Evolutionary conservation across 1,140 invertebrate species (phyloP), one percentile per base, ranked within the genome.

Genomic region (Drosophila tsacasi): DNA sequence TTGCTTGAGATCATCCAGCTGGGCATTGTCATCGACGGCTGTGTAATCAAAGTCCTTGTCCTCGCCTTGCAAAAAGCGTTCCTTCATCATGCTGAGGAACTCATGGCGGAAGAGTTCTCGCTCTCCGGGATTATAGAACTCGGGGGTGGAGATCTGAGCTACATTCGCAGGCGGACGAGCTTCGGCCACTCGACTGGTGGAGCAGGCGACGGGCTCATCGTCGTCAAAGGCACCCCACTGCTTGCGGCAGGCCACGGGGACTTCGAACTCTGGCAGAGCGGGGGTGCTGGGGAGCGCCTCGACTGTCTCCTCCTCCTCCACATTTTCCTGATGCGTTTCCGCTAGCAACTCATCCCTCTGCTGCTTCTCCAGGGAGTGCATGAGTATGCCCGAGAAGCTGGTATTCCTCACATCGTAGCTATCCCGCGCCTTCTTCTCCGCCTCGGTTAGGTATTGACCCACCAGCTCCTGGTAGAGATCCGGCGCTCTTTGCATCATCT

Each of bases 401-500:
- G 94, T 93, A 80, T 95, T 95, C 30, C 94, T 93, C n/a, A 93
- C 94, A 75, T 94, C 94, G 49, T 94, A 93, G 59, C 94, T 94
- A 81, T 97, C 96, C 37, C 96, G 93, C 44, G 94, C 93, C 74
- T 94, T 94, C 57, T 95, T 95, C 93, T 98, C 97, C 49, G 97
- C 95, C 61, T 96, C 95, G 9, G 95, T 96, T 68, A 98, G 92
- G 93, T 97, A 98, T 85, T 96, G 96, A 0, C 97, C 98, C 60
- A 99, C 94, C 61, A 99, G 93, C 83, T 98, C 96, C 59, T 99
- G 97, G 94, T 97, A 99, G 0, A 99, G 92, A 58, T 97, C 94
- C 1, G 98, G 98, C 93, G 98, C 97, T 75, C 98, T 93, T 78
- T 96, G 96, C 95, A 97, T 97, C 98, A 99, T 99, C 94, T 98